Percentiles rank a stretch among this genome's conserved stretches.
Evolutionary conservation across 2,888 invertebrate species (phyloP).

Genomic region (Marronus borbonicus): DNA sequence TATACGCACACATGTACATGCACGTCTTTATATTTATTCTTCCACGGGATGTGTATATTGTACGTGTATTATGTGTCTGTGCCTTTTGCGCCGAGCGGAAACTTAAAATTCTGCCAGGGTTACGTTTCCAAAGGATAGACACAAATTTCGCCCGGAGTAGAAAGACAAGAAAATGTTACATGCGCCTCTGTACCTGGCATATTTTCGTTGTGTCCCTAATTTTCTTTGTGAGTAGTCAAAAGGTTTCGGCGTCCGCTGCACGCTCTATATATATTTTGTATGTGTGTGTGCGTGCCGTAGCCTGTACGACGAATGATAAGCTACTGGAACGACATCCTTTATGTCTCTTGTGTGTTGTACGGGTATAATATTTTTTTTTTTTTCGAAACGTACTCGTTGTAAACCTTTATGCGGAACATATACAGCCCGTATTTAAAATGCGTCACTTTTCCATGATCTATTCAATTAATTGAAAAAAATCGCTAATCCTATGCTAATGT

Average conservation of each 20-base stretch:
- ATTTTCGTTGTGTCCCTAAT: conserved; percentile 37
- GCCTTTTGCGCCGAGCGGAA: not conserved
- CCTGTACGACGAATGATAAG: not conserved
- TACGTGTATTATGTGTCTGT: too few relatives aligned
- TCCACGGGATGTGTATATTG: too few relatives aligned
- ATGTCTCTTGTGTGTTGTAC: not conserved
- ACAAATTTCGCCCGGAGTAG: conserved; percentile 21
- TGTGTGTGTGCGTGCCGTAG: too few relatives aligned
- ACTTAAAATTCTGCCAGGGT: conserved; percentile 31
- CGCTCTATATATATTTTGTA: not conserved
- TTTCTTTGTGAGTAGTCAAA: conserved; percentile 46
- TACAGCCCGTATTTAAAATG: too few relatives aligned
- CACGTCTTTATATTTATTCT: too few relatives aligned
- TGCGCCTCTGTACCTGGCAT: conserved; percentile 34
- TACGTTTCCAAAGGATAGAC: conserved; percentile 24
- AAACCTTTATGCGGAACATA: too few relatives aligned
- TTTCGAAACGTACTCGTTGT: too few relatives aligned
- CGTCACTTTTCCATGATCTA: too few relatives aligned
- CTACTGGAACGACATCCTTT: conserved; percentile 8
- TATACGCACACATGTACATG: too few relatives aligned
- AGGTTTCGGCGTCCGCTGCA: conserved; percentile 12
- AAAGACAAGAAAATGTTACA: conserved; percentile 32
- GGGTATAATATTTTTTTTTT: not conserved
- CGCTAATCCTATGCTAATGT: too few relatives aligned
- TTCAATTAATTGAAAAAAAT: too few relatives aligned